phyloP scores from a whole-genome alignment of 2,888 invertebrate species.

The Invenusta paracnida region DNA sequence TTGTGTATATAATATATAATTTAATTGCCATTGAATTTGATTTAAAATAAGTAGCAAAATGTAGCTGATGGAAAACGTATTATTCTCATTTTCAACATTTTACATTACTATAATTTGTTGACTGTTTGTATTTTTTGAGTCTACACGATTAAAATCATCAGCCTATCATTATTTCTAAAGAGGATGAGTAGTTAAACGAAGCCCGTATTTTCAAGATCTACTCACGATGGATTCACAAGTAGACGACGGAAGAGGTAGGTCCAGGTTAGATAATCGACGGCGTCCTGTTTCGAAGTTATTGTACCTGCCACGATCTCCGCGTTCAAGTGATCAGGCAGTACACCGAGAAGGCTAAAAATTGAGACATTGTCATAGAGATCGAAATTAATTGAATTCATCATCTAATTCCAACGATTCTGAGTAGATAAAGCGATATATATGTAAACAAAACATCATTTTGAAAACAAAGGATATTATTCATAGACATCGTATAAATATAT shows the following conservation, averaged over 20 bases:
- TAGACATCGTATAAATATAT: too few species aligned
- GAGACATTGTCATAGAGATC: conserved; percentile 45
- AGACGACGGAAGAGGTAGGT: conserved; percentile 92
- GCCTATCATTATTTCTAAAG: too few species aligned
- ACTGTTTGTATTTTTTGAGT: too few species aligned
- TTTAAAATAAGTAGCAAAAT: too few species aligned
- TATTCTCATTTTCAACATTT: too few species aligned
- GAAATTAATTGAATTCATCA: neutral
- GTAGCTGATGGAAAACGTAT: too few species aligned
- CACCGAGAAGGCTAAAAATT: conserved; percentile 78
- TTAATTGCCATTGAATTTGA: too few species aligned
- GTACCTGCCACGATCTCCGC: conserved; percentile 89
- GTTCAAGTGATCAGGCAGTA: conserved; percentile 90
- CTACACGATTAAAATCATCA: too few species aligned
- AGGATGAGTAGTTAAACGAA: too few species aligned
- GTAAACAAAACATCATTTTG: neutral
- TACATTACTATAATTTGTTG: too few species aligned
- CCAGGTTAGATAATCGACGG: conserved; percentile 94
- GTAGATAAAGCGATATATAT: conserved; percentile 12
- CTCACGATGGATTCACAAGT: conserved; percentile 73
- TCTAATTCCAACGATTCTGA: neutral
- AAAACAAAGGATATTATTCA: conserved; percentile 29
- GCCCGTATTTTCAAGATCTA: too few species aligned
- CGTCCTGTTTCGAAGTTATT: conserved; percentile 82
- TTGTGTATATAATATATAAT: too few species aligned